Conservation (phyloP, 64 coral and sea anemone species). For the Actinia equina region DNA sequence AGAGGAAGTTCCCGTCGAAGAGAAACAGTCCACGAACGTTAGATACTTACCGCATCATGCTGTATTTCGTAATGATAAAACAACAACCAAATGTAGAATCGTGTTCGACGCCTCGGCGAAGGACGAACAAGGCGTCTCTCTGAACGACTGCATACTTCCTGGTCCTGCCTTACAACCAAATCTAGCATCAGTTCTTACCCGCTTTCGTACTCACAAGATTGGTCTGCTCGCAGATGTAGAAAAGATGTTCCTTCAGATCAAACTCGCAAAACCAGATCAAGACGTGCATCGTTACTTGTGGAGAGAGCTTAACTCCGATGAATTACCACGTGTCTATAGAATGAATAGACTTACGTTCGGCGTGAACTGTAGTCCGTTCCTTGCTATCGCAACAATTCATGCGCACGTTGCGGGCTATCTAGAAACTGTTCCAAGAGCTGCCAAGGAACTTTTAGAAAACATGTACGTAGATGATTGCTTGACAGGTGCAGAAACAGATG, state of each 20-base stretch:
- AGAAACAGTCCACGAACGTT: background rate
- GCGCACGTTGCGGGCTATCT: too few species aligned
- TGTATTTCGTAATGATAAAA: background rate
- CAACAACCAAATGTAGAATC: background rate
- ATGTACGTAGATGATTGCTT: too few species aligned
- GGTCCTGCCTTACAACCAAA: slow-evolving; percentile 40
- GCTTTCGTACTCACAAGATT: slow-evolving; percentile 23
- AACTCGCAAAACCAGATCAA: slow-evolving; percentile 25
- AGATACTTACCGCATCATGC: background rate
- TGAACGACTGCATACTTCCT: slow-evolving; percentile 31
- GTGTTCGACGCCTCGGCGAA: background rate
- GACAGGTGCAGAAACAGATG: too few species aligned
- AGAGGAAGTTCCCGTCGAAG: background rate
- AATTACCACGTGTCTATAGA: too few species aligned
- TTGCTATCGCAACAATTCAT: too few species aligned
- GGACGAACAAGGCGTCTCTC: background rate
- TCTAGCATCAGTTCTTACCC: slow-evolving; percentile 23
- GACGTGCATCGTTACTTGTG: slow-evolving; percentile 31
- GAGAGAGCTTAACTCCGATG: too few species aligned
- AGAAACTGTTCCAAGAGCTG: too few species aligned
- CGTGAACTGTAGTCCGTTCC: too few species aligned
- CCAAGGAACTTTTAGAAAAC: too few species aligned
- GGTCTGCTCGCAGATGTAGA: slow-evolving; percentile 21
- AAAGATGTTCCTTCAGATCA: slow-evolving; percentile 50
- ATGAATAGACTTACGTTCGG: too few species aligned